These are phyloP conservation scores for Hyposoter didymator DNA, from an alignment of 2,888 invertebrate species.

Conservation along the genomic window DNA sequence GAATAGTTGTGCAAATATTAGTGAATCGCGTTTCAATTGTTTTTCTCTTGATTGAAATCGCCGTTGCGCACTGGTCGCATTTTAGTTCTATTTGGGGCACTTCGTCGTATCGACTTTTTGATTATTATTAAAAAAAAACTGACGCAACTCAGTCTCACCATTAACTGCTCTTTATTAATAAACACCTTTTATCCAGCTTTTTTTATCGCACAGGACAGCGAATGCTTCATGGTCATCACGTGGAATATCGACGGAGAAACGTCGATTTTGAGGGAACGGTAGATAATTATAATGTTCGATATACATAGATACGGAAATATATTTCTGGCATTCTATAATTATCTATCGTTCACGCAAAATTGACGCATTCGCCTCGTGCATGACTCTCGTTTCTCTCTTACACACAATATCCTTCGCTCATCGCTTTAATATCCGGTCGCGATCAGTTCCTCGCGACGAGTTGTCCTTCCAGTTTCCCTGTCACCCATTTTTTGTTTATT, in stretches of 20 bases:
- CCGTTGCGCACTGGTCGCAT: background rate
- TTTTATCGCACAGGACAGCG: background rate
- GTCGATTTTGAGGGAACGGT: background rate
- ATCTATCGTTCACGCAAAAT: constrained; percentile 61
- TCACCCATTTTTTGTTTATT: background rate
- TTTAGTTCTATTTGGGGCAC: background rate
- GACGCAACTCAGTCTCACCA: background rate
- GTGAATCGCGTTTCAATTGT: background rate
- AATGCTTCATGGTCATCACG: background rate
- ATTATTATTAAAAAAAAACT: background rate
- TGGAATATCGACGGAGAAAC: background rate
- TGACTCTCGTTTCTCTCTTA: constrained; percentile 9
- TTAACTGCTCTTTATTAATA: background rate
- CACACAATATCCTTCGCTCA: constrained; percentile 17
- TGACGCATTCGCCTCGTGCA: constrained; percentile 41
- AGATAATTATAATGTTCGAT: constrained; percentile 20
- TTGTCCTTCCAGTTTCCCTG: background rate
- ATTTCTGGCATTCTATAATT: constrained; percentile 59
- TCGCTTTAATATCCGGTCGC: constrained; percentile 55
- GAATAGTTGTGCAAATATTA: constrained; percentile 26
- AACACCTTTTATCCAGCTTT: background rate
- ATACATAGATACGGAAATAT: constrained; percentile 3
- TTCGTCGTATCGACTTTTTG: background rate
- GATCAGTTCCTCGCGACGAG: constrained; percentile 15
- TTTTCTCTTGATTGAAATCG: background rate